phyloP scores from a whole-genome alignment of 1,140 invertebrate genomes.

The Cydia splendana region DNA sequence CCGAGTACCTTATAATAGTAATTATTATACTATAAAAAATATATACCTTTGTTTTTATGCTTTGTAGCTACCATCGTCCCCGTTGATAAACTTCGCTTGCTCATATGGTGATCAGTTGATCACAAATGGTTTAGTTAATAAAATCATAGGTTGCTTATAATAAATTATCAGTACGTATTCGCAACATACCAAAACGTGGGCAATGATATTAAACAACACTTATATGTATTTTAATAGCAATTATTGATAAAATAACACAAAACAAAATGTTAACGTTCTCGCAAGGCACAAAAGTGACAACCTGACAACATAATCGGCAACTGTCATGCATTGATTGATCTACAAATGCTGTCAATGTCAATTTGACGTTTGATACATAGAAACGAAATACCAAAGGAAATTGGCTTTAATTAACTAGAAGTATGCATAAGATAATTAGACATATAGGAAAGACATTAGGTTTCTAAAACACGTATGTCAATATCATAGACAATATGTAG shows the following conservation, averaged over 20 bases:
- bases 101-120: constrained; percentile 40
- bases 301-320: not conserved
- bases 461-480: no score
- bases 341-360: not conserved
- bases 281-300: constrained; percentile 12
- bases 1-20: not conserved
- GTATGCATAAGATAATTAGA: no score
- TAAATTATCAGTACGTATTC: not conserved
- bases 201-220: not conserved
- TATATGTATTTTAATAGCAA: not conserved
- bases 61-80: constrained; percentile 62
- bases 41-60: constrained; percentile 64
- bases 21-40: constrained; percentile 21
- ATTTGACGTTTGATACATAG: no score
- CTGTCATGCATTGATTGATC: not conserved
- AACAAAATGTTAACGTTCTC: not conserved
- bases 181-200: not conserved
- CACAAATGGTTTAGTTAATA: not conserved
- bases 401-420: no score
- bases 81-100: constrained; percentile 36
- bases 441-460: no score
- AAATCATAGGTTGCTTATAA: not conserved
- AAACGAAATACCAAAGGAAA: no score
- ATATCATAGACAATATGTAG: no score
- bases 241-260: constrained; percentile 1